A percentile compares a stretch with the other conserved stretches of the same genome.
Evolutionary conservation across 35 echinoderm and acorn worm species (phyloP).

Genomic region (Lytechinus variegatus): DNA sequence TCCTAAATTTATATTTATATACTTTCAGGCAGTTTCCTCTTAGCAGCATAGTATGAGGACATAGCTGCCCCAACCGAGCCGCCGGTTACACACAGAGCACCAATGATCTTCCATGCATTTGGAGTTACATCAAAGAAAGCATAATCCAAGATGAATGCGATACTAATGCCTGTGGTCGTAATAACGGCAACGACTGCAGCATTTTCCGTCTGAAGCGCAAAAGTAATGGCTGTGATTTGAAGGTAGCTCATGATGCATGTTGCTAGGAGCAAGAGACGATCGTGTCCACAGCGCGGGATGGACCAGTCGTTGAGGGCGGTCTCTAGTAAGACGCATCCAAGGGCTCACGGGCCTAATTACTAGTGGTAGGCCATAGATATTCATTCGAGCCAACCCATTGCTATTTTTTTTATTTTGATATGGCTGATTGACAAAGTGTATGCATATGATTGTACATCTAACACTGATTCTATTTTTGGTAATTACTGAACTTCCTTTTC

Average conservation of each 20-base stretch:
- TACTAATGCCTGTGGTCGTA: neutral
- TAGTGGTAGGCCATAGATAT: too few relatives aligned
- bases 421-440: too few relatives aligned
- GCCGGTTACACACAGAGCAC: neutral
- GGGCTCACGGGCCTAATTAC: too few relatives aligned
- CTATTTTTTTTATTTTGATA: too few relatives aligned
- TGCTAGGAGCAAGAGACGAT: neutral
- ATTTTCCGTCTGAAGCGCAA: neutral
- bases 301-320: neutral
- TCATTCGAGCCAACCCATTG: too few relatives aligned
- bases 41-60: neutral
- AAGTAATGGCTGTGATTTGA: neutral
- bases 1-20: neutral
- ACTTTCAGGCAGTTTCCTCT: neutral
- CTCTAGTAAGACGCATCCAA: neutral
- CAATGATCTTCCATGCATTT: neutral
- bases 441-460: too few relatives aligned
- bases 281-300: neutral
- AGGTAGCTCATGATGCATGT: neutral
- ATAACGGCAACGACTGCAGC: conserved; percentile 16
- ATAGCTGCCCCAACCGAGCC: neutral
- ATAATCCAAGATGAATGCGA: neutral
- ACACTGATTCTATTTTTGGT: too few relatives aligned
- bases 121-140: neutral
- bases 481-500: too few relatives aligned